These are phyloP conservation scores for Athrips mouffetella DNA, from an alignment of 2,888 invertebrate species.

Conservation along the genomic window DNA sequence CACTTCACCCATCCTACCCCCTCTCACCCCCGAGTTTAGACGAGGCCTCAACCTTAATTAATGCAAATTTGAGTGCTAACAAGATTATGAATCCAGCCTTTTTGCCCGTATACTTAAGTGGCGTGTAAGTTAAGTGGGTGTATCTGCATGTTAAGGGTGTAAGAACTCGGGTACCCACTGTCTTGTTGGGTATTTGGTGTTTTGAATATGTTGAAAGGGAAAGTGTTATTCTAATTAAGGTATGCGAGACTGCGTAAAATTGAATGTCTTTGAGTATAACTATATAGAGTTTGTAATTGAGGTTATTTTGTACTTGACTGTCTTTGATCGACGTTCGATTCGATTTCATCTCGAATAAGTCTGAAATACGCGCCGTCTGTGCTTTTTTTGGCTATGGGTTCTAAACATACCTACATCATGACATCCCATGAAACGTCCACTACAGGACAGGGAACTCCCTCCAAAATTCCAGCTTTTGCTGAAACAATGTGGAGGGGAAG, in stretches of 20 bases:
- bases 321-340: neutral
- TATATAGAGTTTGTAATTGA: neutral
- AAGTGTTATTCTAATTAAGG: neutral
- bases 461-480: no score
- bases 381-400: no score
- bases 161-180: slow-evolving; percentile 5
- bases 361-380: neutral
- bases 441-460: no score
- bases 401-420: no score
- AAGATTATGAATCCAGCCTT: slow-evolving; percentile 76
- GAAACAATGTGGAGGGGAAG: no score
- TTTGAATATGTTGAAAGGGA: slow-evolving; percentile 6
- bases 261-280: neutral
- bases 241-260: neutral
- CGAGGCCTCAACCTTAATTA: slow-evolving; percentile 74
- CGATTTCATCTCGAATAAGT: neutral
- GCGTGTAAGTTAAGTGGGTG: slow-evolving; percentile 50
- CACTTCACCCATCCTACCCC: slow-evolving; percentile 32
- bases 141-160: slow-evolving; percentile 38
- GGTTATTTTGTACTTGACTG: neutral
- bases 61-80: slow-evolving; percentile 79
- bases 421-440: no score
- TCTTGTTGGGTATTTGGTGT: slow-evolving; percentile 1
- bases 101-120: slow-evolving; percentile 62
- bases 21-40: slow-evolving; percentile 55